Evolutionary conservation across 1,140 invertebrate genomes (phyloP).

Genomic region (Drosophila obscura): DNA sequence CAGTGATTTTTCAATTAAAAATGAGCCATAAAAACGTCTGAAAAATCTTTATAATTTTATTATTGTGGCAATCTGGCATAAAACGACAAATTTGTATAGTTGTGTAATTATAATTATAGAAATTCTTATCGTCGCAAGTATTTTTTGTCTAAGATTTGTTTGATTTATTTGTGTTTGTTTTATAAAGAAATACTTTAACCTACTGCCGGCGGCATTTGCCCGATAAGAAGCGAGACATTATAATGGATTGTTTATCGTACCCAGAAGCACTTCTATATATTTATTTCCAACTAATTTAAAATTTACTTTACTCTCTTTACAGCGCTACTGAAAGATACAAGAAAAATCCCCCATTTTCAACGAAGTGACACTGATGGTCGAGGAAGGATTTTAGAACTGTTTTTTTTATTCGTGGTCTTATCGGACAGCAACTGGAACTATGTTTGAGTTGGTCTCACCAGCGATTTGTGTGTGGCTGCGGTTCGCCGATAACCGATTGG

Average conservation of each 20-base stretch:
- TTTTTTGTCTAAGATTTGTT: neutral
- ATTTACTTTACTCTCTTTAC: constrained; percentile 19
- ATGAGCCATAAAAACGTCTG: neutral
- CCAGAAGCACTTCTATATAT: constrained; percentile 5
- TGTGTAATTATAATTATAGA: constrained; percentile 7
- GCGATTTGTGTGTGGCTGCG: constrained; percentile 6
- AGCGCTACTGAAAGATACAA: constrained; percentile 20
- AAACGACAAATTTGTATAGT: neutral
- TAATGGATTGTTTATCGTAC: constrained; percentile 11
- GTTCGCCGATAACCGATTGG: neutral
- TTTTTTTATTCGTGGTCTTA: constrained; percentile 36
- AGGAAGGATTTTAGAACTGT: neutral
- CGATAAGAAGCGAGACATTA: constrained; percentile 25
- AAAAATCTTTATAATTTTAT: neutral
- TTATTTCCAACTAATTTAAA: constrained; percentile 7
- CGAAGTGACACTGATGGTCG: constrained; percentile 1
- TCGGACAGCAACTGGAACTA: constrained; percentile 43
- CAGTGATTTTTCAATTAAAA: constrained; percentile 2
- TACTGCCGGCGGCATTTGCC: neutral
- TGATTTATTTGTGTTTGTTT: constrained; percentile 7
- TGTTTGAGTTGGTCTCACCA: constrained; percentile 27
- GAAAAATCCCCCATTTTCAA: neutral
- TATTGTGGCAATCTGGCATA: too few species aligned
- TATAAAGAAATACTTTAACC: neutral
- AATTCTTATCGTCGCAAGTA: constrained; percentile 9